Conservation (phyloP, 2,113 vertebrate genomes). For the Cynopterus brachyotis region DNA sequence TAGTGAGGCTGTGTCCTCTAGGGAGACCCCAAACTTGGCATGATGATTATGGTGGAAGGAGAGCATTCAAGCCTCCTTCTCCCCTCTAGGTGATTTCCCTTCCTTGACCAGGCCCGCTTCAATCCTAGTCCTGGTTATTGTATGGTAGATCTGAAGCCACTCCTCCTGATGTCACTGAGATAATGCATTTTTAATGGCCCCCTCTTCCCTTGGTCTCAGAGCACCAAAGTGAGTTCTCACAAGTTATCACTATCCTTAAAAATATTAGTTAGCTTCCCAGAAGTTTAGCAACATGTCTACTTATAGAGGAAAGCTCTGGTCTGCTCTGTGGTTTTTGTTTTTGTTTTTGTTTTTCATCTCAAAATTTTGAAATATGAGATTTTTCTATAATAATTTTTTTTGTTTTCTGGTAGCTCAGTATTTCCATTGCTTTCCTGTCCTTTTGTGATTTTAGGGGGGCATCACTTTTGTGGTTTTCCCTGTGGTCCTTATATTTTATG, state of each 20-base stretch:
- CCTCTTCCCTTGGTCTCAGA: neutral
- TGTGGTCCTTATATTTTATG: too few relatives aligned
- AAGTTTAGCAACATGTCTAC: neutral
- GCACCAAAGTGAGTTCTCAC: neutral
- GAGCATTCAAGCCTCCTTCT: neutral
- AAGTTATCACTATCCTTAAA: neutral
- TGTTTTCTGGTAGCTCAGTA: too few relatives aligned
- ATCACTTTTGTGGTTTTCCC: too few relatives aligned
- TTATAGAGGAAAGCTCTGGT: neutral
- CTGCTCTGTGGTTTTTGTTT: neutral
- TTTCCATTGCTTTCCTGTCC: too few relatives aligned
- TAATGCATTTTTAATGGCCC: neutral
- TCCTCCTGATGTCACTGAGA: neutral
- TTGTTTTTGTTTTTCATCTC: neutral
- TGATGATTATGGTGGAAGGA: neutral
- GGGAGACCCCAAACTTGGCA: neutral
- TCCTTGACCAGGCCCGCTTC: neutral
- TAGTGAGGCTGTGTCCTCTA: neutral
- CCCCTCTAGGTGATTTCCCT: neutral
- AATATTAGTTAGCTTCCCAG: neutral
- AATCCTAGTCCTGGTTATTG: neutral
- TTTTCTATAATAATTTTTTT: too few relatives aligned
- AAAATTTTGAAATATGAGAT: neutral
- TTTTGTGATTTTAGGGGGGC: too few relatives aligned
- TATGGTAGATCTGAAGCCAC: neutral